Evolutionary conservation across 2,113 vertebrate species (phyloP).

Genomic region (Cervus canadensis): DNA sequence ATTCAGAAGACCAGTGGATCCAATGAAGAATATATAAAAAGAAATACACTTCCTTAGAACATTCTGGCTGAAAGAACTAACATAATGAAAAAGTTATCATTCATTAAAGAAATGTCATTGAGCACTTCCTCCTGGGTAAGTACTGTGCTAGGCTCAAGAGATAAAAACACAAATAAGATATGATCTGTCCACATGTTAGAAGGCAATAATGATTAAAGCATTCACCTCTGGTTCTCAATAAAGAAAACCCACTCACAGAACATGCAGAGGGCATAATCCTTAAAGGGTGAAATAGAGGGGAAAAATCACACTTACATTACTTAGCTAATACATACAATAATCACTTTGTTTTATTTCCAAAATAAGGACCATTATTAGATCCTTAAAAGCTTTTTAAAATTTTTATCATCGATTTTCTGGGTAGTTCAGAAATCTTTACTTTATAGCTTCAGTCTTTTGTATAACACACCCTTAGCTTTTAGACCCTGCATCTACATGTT

Average conservation of each 20-base stretch:
- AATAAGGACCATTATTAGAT: not conserved
- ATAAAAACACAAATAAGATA: not conserved
- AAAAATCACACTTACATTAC: not conserved
- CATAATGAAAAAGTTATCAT: not conserved
- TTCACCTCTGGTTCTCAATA: not conserved
- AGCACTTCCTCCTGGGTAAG: not conserved
- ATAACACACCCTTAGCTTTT: not conserved
- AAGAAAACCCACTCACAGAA: not conserved
- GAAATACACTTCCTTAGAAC: not conserved
- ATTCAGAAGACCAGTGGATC: not conserved
- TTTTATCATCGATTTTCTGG: not conserved
- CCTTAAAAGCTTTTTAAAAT: not conserved
- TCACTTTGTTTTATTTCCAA: not conserved
- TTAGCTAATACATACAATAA: not conserved
- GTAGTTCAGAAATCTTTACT: not conserved
- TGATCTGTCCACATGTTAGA: not conserved
- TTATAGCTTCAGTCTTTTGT: not conserved
- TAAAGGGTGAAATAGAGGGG: not conserved
- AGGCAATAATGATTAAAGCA: not conserved
- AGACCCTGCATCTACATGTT: not conserved
- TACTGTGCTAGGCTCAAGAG: not conserved
- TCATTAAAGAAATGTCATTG: not conserved
- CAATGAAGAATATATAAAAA: not conserved
- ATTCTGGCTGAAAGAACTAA: not conserved
- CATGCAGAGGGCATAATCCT: not conserved